These are phyloP conservation scores for Dunckerocampus dactyliophorus DNA, from an alignment of 2,113 vertebrate genomes.

Conservation along the genomic window DNA sequence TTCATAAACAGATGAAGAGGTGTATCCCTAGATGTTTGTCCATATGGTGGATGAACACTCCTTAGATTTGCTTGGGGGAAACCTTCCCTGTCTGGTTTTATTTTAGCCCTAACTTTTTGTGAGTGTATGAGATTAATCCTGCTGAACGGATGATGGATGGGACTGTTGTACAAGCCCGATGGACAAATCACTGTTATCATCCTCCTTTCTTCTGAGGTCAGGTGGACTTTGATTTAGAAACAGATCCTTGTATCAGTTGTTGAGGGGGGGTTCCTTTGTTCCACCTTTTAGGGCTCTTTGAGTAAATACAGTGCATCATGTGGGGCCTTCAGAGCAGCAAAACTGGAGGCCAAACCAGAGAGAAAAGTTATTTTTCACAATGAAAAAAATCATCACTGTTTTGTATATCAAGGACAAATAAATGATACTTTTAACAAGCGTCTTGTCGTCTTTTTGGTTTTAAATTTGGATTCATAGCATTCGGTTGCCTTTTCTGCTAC, in stretches of 20 bases:
- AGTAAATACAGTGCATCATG: constrained; percentile 31
- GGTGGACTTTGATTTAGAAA: constrained; percentile 20
- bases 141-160: constrained; percentile 28
- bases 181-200: background rate
- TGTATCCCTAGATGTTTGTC: background rate
- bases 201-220: constrained; percentile 19
- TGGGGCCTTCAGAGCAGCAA: constrained; percentile 24
- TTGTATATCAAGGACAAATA: constrained; percentile 74
- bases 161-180: constrained; percentile 4
- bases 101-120: constrained; percentile 12
- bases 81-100: constrained; percentile 11
- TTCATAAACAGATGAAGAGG: too few species aligned
- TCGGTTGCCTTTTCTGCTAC: background rate
- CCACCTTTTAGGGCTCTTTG: constrained; percentile 27
- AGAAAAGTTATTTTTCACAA: constrained; percentile 61
- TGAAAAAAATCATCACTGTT: constrained; percentile 49
- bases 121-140: constrained; percentile 4
- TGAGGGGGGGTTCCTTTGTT: constrained; percentile 24
- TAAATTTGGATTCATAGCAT: background rate
- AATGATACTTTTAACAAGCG: constrained; percentile 72
- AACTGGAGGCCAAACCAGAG: constrained; percentile 32
- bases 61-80: constrained; percentile 29
- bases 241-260: constrained; percentile 28
- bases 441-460: background rate
- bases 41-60: background rate